Evolutionary conservation across 2,888 invertebrate species (phyloP).

Genomic region (Chaetogeoica ovagalla): DNA sequence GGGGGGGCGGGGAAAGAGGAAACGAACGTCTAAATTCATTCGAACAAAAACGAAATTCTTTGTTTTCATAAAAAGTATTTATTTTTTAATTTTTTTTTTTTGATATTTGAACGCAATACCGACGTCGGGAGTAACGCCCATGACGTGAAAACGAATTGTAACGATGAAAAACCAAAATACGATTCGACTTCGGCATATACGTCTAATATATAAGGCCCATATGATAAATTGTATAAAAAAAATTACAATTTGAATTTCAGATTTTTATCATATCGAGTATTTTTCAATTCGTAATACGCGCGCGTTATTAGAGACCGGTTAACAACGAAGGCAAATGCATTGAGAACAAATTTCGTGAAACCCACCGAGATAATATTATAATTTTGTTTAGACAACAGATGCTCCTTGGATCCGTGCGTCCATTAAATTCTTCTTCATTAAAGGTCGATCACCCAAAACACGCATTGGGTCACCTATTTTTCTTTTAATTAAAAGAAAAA

Average conservation of each 20-base stretch:
- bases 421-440: neutral
- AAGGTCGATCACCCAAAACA: slow-evolving; percentile 40
- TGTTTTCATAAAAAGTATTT: slow-evolving; percentile 15
- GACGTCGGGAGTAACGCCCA: neutral
- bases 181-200: too few relatives aligned
- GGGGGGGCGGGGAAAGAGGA: neutral
- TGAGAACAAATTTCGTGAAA: neutral
- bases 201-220: too few relatives aligned
- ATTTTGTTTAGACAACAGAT: neutral
- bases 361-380: neutral
- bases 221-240: too few relatives aligned
- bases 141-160: neutral
- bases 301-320: too few relatives aligned
- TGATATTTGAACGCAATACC: neutral
- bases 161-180: neutral
- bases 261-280: too few relatives aligned
- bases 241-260: too few relatives aligned
- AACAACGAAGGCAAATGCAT: neutral
- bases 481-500: slow-evolving; percentile 50
- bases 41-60: slow-evolving; percentile 35
- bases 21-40: slow-evolving; percentile 20
- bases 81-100: neutral
- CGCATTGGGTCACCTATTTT: slow-evolving; percentile 25
- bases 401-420: slow-evolving; percentile 7
- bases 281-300: too few relatives aligned